Conservation (phyloP, 2,797 vertebrate species). For the Garrulus glandarius region DNA sequence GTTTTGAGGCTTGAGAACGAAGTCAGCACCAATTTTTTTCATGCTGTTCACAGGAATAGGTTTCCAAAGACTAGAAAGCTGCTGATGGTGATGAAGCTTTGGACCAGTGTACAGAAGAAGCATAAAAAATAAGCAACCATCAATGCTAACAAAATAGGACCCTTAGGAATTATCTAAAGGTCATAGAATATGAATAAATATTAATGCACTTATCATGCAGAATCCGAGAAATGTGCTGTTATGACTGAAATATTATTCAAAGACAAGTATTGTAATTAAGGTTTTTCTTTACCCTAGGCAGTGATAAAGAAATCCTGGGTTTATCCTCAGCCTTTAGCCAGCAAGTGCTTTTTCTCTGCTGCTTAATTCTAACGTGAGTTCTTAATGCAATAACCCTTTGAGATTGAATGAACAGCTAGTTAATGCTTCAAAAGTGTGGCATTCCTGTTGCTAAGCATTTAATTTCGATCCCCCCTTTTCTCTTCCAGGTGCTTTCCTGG, state of each 20-base stretch:
- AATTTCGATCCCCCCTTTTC: not conserved
- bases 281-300: slow-evolving; percentile 72
- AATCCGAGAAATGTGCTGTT: slow-evolving; percentile 71
- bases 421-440: slow-evolving; percentile 59
- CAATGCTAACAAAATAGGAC: slow-evolving; percentile 59
- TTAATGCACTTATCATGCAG: slow-evolving; percentile 74
- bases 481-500: slow-evolving; percentile 42
- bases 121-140: slow-evolving; percentile 62
- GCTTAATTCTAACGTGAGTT: slow-evolving; percentile 62
- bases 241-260: slow-evolving; percentile 77
- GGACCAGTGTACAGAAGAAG: not conserved
- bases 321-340: slow-evolving; percentile 64
- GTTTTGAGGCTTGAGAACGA: not conserved
- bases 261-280: slow-evolving; percentile 74
- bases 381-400: slow-evolving; percentile 64
- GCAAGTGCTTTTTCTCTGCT: not conserved
- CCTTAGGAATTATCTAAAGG: slow-evolving; percentile 72
- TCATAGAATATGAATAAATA: slow-evolving; percentile 76
- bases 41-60: not conserved
- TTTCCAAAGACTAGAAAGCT: not conserved
- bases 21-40: not conserved
- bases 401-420: slow-evolving; percentile 59
- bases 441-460: slow-evolving; percentile 60
- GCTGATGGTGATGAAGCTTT: slow-evolving; percentile 10
- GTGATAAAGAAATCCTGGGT: slow-evolving; percentile 64